Percentiles rank a stretch among this genome's conserved stretches.
These are phyloP conservation scores for Lagorchestes hirsutus DNA, from an alignment of 2,797 vertebrate genomes.

Conservation along the genomic window DNA sequence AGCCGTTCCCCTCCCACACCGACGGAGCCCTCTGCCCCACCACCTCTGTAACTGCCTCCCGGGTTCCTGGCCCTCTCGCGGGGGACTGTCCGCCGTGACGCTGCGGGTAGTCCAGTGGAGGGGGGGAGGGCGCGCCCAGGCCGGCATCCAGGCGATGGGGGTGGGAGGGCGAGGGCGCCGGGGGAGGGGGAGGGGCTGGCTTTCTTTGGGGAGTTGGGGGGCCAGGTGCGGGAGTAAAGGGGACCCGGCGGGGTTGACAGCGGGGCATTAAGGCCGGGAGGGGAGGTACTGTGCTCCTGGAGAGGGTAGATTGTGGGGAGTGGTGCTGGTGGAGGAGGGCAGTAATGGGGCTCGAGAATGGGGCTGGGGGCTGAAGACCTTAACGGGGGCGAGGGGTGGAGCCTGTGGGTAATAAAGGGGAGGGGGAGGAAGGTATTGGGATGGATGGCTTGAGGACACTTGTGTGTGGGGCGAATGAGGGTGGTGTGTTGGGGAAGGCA, in stretches of 20 bases:
- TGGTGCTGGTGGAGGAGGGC: neutral
- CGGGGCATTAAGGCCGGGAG: neutral
- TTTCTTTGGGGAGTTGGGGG: constrained; percentile 60
- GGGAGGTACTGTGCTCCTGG: neutral
- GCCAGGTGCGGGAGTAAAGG: constrained; percentile 65
- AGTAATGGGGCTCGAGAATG: neutral
- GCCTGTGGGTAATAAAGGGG: constrained; percentile 50
- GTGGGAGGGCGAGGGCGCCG: constrained; percentile 19
- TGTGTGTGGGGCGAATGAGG: constrained; percentile 49
- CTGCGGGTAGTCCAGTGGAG: constrained; percentile 24
- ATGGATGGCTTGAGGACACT: constrained; percentile 60
- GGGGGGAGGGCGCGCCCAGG: constrained; percentile 30
- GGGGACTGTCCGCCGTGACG: constrained; percentile 52
- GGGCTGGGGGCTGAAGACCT: constrained; percentile 62
- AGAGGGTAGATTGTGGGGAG: neutral
- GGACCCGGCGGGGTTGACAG: constrained; percentile 29
- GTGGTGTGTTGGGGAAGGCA: constrained; percentile 57
- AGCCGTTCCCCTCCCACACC: constrained; percentile 46
- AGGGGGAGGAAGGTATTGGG: constrained; percentile 70
- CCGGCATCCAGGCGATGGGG: constrained; percentile 5
- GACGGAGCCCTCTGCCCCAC: neutral
- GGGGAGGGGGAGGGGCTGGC: constrained; percentile 62
- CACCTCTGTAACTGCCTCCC: neutral
- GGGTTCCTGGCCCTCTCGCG: neutral
- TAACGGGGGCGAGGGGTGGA: constrained; percentile 32